phyloP scores from a whole-genome alignment of 2,888 invertebrate species.

The Spicauda simplicius region DNA sequence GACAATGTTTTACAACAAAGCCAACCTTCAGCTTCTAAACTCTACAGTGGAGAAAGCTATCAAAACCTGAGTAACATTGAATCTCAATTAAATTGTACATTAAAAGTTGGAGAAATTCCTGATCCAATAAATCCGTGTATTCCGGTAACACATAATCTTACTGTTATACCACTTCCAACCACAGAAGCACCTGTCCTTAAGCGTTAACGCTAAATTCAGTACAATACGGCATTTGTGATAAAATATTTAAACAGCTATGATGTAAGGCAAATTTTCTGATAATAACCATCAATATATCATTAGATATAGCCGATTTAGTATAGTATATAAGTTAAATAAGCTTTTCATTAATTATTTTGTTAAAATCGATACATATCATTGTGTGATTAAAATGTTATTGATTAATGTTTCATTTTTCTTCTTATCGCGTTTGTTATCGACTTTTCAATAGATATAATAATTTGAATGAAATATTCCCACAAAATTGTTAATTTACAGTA shows the following conservation, averaged over 20 bases:
- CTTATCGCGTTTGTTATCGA: no score
- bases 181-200: conserved; percentile 9
- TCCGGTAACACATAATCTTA: conserved; percentile 66
- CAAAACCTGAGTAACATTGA: conserved; percentile 41
- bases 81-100: conserved; percentile 57
- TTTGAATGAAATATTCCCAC: no score
- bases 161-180: conserved; percentile 64
- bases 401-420: no score
- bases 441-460: no score
- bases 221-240: background rate
- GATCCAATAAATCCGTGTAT: conserved; percentile 78
- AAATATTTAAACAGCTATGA: background rate
- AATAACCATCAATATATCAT: no score
- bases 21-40: conserved; percentile 55
- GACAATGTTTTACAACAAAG: conserved; percentile 44
- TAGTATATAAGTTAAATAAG: no score
- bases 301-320: no score
- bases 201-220: background rate
- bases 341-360: no score
- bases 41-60: conserved; percentile 49
- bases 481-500: no score
- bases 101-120: conserved; percentile 58
- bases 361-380: no score
- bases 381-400: no score
- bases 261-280: no score